Base-by-base conservation (phyloP, 2,797 vertebrate species). In the Tenualosa thibaudeaui region DNA sequence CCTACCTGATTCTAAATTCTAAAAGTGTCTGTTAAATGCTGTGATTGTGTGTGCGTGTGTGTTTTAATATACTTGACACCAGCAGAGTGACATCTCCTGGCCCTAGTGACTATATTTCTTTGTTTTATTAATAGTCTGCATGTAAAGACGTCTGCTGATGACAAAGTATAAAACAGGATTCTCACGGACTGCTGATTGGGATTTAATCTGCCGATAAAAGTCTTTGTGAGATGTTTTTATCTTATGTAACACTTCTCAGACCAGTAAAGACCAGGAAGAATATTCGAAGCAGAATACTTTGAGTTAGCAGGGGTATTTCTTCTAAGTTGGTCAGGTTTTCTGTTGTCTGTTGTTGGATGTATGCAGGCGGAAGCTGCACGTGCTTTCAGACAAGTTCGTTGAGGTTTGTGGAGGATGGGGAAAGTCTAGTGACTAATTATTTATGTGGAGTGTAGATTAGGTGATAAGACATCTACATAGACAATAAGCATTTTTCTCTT, bases 381-480 rank as follows among this genome's bases (percentile, higher is more conserved):
- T 78, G 71, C 71, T 43, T 58, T 83, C 37, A 56, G 4, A 81
- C 75, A 85, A 26, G 9, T 81, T 24, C 50, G 26, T 58, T 85
- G 83, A 85, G 75, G 75, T 84, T 82, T 85, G 71, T 85, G 62
- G n/a, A 85, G 82, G 83, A 87, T 82, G 60, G 86, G 78, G 71
- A 78, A 78, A 46, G 40, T 6, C 40, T 78, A 40, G 46, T 71
- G 65, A 37, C 26, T 71, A 71, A 31, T 82, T 54, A 82, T 84
- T 58, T 60, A 71, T 78, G 51, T 84, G 56, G 50, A 22, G 56
- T 22, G 49, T 51, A 68, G 46, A 53, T n/a, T n/a, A n/a, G n/a
- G n/a, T n/a, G n/a, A n/a, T n/a, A 40, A 13, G 13, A 40, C 26
- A 40, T 37, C 65, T 71, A 15, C 65, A 17, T 17, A 3, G 13